Conservation (phyloP, 1,140 invertebrate genomes). For the Aphaenogaster rudis region DNA sequence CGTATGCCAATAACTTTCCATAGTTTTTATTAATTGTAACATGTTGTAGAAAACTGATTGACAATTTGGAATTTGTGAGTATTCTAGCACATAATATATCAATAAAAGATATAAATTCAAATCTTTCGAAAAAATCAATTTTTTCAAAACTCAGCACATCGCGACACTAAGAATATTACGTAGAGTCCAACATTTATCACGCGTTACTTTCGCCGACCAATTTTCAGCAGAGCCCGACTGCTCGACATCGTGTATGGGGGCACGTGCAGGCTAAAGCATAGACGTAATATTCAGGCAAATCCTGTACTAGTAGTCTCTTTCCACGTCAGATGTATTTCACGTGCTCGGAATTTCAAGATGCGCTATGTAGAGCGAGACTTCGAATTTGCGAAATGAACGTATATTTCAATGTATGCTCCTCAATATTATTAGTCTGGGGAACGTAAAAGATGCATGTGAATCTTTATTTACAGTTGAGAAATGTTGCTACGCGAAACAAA, state of each 20-base stretch:
- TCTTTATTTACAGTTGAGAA: constrained; percentile 45
- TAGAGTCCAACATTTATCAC: not conserved
- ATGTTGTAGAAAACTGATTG: not conserved
- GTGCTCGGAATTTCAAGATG: constrained; percentile 66
- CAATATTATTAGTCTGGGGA: constrained; percentile 49
- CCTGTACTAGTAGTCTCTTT: constrained; percentile 50
- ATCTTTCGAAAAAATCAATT: not conserved
- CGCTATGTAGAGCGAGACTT: not conserved
- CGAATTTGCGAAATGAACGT: not conserved
- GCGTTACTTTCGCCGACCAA: constrained; percentile 5
- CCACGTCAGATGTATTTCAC: constrained; percentile 58
- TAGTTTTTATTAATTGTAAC: not conserved
- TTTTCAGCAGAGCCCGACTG: not conserved
- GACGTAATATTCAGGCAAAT: constrained; percentile 53
- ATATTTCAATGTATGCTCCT: constrained; percentile 8
- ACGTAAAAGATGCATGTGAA: constrained; percentile 49
- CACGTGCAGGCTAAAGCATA: constrained; percentile 23
- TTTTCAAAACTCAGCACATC: not conserved
- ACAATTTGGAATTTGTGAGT: not conserved
- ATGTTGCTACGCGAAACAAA: constrained; percentile 54
- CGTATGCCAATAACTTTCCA: not conserved
- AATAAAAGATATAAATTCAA: not conserved
- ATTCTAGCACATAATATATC: not conserved
- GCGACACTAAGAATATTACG: not conserved
- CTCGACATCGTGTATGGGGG: not conserved